Conservation (phyloP, 2,113 vertebrate genomes). For the Bombycilla garrulus region DNA sequence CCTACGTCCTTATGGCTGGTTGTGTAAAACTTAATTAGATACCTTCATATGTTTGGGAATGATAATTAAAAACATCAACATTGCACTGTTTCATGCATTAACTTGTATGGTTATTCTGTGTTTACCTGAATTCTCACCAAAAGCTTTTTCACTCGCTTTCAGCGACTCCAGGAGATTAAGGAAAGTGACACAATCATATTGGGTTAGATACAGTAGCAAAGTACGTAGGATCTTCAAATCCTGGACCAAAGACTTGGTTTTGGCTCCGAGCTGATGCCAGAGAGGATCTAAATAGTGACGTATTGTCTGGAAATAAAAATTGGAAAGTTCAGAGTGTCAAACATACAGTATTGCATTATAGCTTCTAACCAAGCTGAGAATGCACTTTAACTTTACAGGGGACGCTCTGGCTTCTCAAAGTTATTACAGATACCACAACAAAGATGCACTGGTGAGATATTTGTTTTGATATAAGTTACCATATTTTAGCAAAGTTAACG, state of each 20-base stretch:
- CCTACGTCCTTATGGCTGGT: conserved; percentile 53
- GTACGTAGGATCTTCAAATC: conserved; percentile 92
- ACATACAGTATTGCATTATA: not conserved
- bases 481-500: not conserved
- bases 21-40: conserved; percentile 52
- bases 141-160: conserved; percentile 90
- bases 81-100: not conserved
- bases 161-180: conserved; percentile 94
- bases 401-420: not conserved
- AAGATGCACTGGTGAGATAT: not conserved
- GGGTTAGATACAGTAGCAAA: conserved; percentile 91
- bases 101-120: not conserved
- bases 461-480: not conserved
- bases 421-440: not conserved
- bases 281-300: conserved; percentile 93
- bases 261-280: conserved; percentile 95
- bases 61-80: conserved; percentile 33
- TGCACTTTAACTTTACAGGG: not conserved
- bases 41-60: not conserved
- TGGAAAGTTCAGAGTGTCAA: not conserved
- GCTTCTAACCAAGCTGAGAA: not conserved
- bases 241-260: conserved; percentile 93
- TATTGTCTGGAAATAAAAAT: conserved; percentile 81
- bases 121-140: conserved; percentile 94
- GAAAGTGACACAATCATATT: conserved; percentile 97